Base-by-base conservation (phyloP, 2,113 vertebrate genomes). In the Callocephalon fimbriatum region DNA sequence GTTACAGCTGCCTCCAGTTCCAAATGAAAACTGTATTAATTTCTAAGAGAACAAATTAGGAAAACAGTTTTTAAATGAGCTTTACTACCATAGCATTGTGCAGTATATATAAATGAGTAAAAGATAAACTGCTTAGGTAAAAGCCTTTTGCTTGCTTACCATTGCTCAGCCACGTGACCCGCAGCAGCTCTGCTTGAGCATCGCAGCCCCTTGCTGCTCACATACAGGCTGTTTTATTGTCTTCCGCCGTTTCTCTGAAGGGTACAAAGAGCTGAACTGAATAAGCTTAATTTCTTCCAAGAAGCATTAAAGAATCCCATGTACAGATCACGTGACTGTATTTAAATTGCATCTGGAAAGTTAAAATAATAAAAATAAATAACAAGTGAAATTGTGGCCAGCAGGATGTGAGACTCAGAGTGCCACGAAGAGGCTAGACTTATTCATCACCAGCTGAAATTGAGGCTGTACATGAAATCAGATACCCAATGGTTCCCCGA, bases 241-340 rank as follows among this genome's bases (percentile, higher is more conserved):
- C 81, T 32, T 40, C 53, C 2, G 1, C 1, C 0, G 18, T 10
- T 26, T 6, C 10, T 0, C 48, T 23, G 58, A 3, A 22, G 29
- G 58, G 29, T n/a, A 54, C 71, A 29, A 23, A 68, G 37, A 50
- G 32, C 93, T 90, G 17, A 20, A 16, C 78, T 88, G 38, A 59
- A 73, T 27, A 37, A 32, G 59, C 59, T 67, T 48, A 37, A 47
- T 79, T 94, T 87, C 81, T 91, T 79, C 74, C 45, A 9, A 79
- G 45, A n/a, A 65, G 62, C 31, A 2, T 42, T 88, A 40, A 91
- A 75, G 42, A 62, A 74, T 29, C 63, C 59, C 59, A 13, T 6
- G 42, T 45, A 40, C 25, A 50, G 48, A 32, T 27, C 0, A 0
- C 12, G 42, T 25, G 59, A 40, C 72, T 87, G 56, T 47, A 38